phyloP scores from a whole-genome alignment of 2,888 invertebrate genomes.

The Lycocerus yunnanus region DNA sequence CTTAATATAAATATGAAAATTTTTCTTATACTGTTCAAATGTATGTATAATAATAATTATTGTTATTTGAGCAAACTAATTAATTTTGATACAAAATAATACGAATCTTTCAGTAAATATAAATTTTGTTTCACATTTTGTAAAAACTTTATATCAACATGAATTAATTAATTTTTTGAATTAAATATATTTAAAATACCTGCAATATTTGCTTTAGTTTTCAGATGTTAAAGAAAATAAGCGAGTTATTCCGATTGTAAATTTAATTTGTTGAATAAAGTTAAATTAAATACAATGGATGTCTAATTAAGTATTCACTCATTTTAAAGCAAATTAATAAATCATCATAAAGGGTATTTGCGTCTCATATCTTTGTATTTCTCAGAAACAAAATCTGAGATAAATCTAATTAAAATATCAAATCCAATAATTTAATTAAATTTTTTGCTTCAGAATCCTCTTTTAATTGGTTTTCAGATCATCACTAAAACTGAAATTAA shows the following conservation, averaged over 20 bases:
- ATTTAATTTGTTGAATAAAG: not conserved
- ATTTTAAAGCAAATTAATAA: not conserved
- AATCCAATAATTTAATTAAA: conserved; percentile 1
- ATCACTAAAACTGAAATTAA: not conserved
- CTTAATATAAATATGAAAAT: too few relatives aligned
- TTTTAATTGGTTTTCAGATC: conserved; percentile 2
- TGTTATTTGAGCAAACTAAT: not conserved
- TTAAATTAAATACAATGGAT: not conserved
- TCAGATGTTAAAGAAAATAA: not conserved
- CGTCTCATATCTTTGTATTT: conserved; percentile 1
- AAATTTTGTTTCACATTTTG: not conserved
- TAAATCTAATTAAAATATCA: conserved; percentile 3
- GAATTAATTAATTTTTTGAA: not conserved
- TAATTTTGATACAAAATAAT: not conserved
- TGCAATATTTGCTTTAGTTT: not conserved
- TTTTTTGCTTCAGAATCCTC: not conserved
- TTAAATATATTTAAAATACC: too few relatives aligned
- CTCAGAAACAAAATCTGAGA: not conserved
- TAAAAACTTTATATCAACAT: not conserved
- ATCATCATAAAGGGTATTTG: not conserved
- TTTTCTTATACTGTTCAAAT: too few relatives aligned
- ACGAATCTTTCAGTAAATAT: not conserved
- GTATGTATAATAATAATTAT: too few relatives aligned
- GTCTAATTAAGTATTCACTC: not conserved
- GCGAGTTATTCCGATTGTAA: not conserved